Base-by-base conservation (phyloP, 1,140 invertebrate species). In the Pseudomyrmex dendroicus region DNA sequence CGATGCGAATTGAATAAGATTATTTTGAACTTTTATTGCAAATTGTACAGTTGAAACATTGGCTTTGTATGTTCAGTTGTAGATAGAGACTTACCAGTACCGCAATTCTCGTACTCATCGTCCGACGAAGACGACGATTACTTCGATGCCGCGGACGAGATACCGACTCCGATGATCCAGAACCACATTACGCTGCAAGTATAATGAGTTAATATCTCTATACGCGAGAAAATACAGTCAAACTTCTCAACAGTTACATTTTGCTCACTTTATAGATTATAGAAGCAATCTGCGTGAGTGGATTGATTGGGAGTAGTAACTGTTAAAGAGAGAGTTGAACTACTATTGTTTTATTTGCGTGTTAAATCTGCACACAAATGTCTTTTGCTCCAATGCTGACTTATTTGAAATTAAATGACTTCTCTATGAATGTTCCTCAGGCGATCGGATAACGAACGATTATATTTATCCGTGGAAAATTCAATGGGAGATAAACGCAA, bases 111-210 rank as follows among this genome's bases (percentile, higher is more conserved):
- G 0, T 99, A 99, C 94, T 99, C 98, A 0, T 98, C 98, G 90
- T 99, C 98, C 54, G 98, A 99, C 92, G 98, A 99, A 89, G 98
- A 99, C 91, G 98, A 99, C 85, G 98, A 99, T 93, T 99, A 98
- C 94, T 99, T 96, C 92, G 98, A 99, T 95, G 98, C 98, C 9
- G 97, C 98, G 86, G 98, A 99, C 88, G 96, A 96, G 86, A 96
- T 96, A 12, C 95, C 96, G 84, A 90, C 94, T 76, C 90, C 93
- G 7, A 62, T 89, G 46, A 57, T 70, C 2, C 90, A 91, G 78
- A 89, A 84, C 77, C 82, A 89, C 70, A 67, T 89, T 59, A 44
- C 66, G 73, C 68, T 83, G 84, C 73, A 83, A 85, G 84, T 73
- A 91, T 87, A 66, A 82, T 50, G 48, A 50, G 20, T 9, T 44